phyloP scores from a whole-genome alignment of 2,113 vertebrate species.

The Puffinus mauretanicus region DNA sequence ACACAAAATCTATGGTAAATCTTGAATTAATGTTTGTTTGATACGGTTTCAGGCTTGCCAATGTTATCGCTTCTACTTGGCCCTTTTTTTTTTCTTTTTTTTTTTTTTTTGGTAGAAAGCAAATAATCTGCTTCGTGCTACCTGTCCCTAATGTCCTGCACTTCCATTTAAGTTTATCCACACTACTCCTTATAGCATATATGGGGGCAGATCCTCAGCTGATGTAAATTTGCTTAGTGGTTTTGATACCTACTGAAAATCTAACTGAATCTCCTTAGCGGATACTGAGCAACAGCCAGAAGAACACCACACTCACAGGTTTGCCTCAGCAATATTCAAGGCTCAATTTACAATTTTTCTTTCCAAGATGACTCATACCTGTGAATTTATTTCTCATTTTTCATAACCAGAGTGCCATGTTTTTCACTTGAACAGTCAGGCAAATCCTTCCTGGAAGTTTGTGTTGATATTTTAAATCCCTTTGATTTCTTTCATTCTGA shows the following conservation, averaged over 20 bases:
- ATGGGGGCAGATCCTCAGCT: neutral
- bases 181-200: neutral
- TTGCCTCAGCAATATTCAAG: neutral
- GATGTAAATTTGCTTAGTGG: neutral
- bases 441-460: constrained; percentile 44
- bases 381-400: constrained; percentile 37
- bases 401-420: constrained; percentile 9
- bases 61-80: neutral
- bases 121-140: neutral
- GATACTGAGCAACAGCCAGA: neutral
- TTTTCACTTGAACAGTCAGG: constrained; percentile 29
- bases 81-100: neutral
- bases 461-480: constrained; percentile 31
- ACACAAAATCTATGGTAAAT: neutral
- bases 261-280: neutral
- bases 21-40: neutral
- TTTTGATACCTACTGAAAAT: neutral
- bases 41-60: neutral
- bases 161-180: neutral
- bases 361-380: constrained; percentile 42
- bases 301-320: neutral
- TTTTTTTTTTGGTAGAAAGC: neutral
- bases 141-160: neutral
- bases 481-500: constrained; percentile 39
- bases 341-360: constrained; percentile 4